A percentile compares a stretch with the other conserved stretches of the same genome.
phyloP scores from a whole-genome alignment of 2,888 invertebrate species.

The Athetis lepigone region DNA sequence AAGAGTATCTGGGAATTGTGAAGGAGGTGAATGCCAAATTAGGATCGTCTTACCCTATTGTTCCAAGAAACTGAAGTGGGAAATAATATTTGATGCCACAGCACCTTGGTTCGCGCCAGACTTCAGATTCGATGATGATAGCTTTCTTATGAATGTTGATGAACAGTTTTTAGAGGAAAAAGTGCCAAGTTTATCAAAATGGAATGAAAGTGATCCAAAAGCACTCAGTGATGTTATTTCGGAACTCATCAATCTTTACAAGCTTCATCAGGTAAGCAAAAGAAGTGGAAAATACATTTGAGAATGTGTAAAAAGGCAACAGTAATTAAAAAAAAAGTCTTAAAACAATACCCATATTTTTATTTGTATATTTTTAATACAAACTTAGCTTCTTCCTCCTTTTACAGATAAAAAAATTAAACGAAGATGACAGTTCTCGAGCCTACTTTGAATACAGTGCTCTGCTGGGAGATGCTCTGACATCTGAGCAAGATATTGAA shows the following conservation, averaged over 20 bases:
- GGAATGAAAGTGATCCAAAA: constrained; percentile 91
- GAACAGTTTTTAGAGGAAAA: constrained; percentile 86
- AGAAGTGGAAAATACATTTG: neutral
- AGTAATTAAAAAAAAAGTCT: too few relatives aligned
- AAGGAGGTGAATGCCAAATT: constrained; percentile 89
- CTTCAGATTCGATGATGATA: constrained; percentile 93
- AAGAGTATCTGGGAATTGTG: constrained; percentile 76
- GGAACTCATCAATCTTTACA: constrained; percentile 92
- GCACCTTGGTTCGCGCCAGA: constrained; percentile 93
- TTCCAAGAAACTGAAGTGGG: constrained; percentile 92
- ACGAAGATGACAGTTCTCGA: constrained; percentile 89
- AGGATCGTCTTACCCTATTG: constrained; percentile 93
- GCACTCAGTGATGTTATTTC: constrained; percentile 91
- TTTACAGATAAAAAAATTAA: constrained; percentile 84
- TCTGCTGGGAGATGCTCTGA: constrained; percentile 89
- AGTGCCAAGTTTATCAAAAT: constrained; percentile 91
- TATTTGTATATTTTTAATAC: too few relatives aligned
- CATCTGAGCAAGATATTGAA: constrained; percentile 91
- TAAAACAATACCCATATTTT: too few relatives aligned
- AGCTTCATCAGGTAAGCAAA: constrained; percentile 91
- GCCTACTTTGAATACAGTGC: constrained; percentile 92
- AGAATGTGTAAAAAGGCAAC: neutral
- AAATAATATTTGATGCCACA: constrained; percentile 92
- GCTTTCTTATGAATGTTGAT: constrained; percentile 91
- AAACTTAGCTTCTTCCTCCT: constrained; percentile 16